These are phyloP conservation scores for Brenthis ino DNA, from an alignment of 2,888 invertebrate genomes.

Conservation along the genomic window DNA sequence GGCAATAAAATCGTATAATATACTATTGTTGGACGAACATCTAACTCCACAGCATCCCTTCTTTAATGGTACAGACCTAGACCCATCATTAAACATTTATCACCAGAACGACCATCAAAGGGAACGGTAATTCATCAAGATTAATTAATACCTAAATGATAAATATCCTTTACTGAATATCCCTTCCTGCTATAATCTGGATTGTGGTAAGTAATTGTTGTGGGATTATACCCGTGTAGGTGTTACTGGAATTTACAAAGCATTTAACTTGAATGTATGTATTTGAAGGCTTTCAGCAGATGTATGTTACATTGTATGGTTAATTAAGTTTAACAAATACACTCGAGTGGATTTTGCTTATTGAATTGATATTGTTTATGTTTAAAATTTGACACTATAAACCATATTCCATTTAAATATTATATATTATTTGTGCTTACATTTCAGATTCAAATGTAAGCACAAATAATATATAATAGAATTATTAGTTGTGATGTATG, in stretches of 20 bases:
- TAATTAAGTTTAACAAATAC: background rate
- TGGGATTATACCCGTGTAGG: conserved; percentile 6
- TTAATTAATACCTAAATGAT: conserved; percentile 8
- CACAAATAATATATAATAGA: no score
- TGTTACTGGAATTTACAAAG: conserved; percentile 13
- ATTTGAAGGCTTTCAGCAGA: conserved; percentile 4
- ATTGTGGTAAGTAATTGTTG: conserved; percentile 9
- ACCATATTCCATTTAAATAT: no score
- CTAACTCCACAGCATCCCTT: background rate
- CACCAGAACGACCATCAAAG: background rate
- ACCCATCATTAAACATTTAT: conserved; percentile 3
- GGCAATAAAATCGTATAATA: no score
- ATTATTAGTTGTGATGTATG: no score
- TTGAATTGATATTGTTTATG: no score
- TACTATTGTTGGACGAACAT: no score
- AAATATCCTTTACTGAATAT: conserved; percentile 11
- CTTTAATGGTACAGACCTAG: background rate
- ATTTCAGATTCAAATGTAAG: no score
- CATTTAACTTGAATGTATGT: conserved; percentile 18
- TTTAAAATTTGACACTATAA: no score
- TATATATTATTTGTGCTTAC: no score
- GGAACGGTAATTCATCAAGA: conserved; percentile 10
- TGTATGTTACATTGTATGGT: background rate
- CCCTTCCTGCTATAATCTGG: conserved; percentile 1
- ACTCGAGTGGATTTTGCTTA: background rate